Evolutionary conservation across 53 echinoderm and acorn worm species (phyloP).

Genomic region (Temnopleurus reevesii): DNA sequence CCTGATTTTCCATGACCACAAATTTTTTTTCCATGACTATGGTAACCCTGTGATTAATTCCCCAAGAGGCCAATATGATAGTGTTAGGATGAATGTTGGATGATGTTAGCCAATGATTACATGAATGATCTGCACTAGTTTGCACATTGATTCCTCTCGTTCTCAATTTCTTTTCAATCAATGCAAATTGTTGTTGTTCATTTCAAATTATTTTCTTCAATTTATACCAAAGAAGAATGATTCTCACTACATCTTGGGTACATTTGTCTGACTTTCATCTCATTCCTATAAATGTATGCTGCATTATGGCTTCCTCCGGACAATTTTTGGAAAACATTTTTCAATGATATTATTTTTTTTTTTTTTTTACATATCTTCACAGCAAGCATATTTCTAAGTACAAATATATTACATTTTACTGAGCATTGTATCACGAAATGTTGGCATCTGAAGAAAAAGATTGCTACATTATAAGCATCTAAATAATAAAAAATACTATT

Average conservation of each 20-base stretch:
- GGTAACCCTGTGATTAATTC: slow-evolving; percentile 15
- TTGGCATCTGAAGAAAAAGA: no score
- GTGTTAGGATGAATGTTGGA: not conserved
- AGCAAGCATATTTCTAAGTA: not conserved
- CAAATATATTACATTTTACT: no score
- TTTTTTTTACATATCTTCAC: not conserved
- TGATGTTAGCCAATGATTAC: not conserved
- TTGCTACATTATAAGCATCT: no score
- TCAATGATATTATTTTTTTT: not conserved
- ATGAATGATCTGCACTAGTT: not conserved
- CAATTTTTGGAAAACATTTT: not conserved
- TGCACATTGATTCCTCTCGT: slow-evolving; percentile 10
- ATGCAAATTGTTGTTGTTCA: slow-evolving; percentile 34
- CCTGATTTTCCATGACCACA: no score
- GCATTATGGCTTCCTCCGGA: not conserved
- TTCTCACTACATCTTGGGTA: not conserved
- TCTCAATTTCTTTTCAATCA: slow-evolving; percentile 1
- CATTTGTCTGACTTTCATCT: slow-evolving; percentile 38
- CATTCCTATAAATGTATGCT: slow-evolving; percentile 1
- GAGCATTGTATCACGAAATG: no score
- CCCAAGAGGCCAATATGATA: not conserved
- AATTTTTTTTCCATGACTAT: no score
- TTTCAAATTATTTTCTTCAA: not conserved
- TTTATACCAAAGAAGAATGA: not conserved
- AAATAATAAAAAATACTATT: no score